Evolutionary conservation across 2,888 invertebrate species (phyloP).

Genomic region (Lasioglossum lativentre): DNA sequence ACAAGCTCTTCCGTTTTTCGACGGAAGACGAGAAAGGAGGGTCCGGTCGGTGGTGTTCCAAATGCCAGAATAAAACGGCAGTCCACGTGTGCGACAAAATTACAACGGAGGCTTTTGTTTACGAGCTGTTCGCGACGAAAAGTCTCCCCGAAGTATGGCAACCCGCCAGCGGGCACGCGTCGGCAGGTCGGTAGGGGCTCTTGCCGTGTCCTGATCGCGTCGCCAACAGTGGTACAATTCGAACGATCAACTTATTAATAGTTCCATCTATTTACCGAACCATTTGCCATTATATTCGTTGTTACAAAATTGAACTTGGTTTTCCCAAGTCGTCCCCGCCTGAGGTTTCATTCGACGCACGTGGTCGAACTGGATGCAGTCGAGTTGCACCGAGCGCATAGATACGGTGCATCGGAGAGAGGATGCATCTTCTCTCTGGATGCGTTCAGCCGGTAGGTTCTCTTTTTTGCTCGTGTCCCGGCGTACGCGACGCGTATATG

Average conservation of each 20-base stretch:
- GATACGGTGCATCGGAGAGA: not conserved
- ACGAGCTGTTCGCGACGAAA: not conserved
- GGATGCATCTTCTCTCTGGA: not conserved
- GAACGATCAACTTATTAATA: not conserved
- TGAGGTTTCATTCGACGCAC: not conserved
- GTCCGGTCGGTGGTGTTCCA: not conserved
- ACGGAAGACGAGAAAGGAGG: not conserved
- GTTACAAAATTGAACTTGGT: not conserved
- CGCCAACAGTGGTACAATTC: not conserved
- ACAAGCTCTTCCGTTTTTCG: no score
- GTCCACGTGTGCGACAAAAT: not conserved
- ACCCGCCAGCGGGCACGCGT: not conserved
- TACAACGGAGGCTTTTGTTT: not conserved
- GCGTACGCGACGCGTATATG: not conserved
- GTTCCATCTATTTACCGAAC: not conserved
- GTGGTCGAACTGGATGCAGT: not conserved
- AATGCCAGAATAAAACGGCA: not conserved
- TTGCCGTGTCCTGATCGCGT: not conserved
- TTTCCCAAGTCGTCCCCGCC: not conserved
- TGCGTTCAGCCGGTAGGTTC: not conserved
- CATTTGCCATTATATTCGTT: not conserved
- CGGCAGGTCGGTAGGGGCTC: not conserved
- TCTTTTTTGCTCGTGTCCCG: not conserved
- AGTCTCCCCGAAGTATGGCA: conserved; percentile 7
- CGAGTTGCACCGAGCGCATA: not conserved